Percentiles rank a stretch among this genome's conserved stretches.
phyloP scores from a whole-genome alignment of 2,888 invertebrate species.

The Campoletis raptor region DNA sequence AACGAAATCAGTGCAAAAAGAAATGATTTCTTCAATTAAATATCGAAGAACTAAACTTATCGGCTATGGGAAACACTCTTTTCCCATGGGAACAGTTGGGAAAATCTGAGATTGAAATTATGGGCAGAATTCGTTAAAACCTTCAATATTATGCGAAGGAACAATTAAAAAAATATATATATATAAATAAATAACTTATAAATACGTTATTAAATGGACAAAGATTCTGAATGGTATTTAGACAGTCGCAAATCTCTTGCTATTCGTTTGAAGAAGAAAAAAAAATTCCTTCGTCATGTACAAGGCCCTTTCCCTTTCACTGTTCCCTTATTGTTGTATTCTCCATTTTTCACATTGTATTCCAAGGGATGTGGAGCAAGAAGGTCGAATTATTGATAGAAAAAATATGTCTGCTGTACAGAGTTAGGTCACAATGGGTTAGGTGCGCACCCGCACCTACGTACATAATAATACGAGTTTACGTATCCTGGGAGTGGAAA shows the following conservation, averaged over 20 bases:
- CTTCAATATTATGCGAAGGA: background rate
- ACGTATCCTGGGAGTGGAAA: slow-evolving; percentile 36
- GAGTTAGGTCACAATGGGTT: slow-evolving; percentile 62
- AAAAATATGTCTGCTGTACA: slow-evolving; percentile 50
- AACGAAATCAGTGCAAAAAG: too few species aligned
- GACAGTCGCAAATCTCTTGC: slow-evolving; percentile 23
- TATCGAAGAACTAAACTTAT: too few species aligned
- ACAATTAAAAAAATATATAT: background rate
- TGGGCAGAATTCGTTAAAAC: background rate
- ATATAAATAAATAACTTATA: background rate
- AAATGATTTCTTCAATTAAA: too few species aligned
- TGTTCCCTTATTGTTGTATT: slow-evolving; percentile 36
- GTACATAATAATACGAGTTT: slow-evolving; percentile 53
- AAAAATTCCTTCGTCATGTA: slow-evolving; percentile 45
- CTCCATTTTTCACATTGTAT: slow-evolving; percentile 33
- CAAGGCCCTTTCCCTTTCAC: slow-evolving; percentile 49
- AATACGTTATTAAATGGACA: background rate
- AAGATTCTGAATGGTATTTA: background rate
- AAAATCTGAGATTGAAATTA: too few species aligned
- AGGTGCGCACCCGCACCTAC: slow-evolving; percentile 56
- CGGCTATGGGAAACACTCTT: too few species aligned
- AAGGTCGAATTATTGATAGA: slow-evolving; percentile 55
- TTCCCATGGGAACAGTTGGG: too few species aligned
- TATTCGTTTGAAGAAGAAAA: slow-evolving; percentile 18
- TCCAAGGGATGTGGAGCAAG: slow-evolving; percentile 49